Evolutionary conservation across 2,888 invertebrate species (phyloP).

Genomic region (Parelbella ahira): DNA sequence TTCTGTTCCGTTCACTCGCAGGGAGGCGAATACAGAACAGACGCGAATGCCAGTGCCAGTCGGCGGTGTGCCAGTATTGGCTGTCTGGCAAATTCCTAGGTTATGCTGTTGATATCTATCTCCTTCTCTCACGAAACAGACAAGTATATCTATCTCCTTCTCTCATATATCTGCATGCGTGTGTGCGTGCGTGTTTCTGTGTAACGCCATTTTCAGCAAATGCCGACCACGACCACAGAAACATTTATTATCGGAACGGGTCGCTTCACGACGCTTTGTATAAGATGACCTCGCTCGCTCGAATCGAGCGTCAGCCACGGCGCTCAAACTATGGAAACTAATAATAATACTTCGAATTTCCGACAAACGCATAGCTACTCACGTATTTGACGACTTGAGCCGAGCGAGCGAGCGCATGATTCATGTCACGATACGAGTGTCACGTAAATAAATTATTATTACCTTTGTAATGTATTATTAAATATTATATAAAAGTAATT

Average conservation of each 20-base stretch:
- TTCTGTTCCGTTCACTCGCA: constrained; percentile 61
- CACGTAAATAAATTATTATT: constrained; percentile 11
- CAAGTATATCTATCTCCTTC: constrained; percentile 33
- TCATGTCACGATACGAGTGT: constrained; percentile 15
- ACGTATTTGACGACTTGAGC: constrained; percentile 13
- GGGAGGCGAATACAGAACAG: constrained; percentile 43
- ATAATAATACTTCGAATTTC: constrained; percentile 23
- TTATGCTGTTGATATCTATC: constrained; percentile 41
- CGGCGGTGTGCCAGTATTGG: constrained; percentile 63
- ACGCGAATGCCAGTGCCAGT: constrained; percentile 55
- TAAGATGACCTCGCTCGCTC: constrained; percentile 50
- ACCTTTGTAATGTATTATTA: no score
- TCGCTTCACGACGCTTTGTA: constrained; percentile 37
- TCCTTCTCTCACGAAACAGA: constrained; percentile 38
- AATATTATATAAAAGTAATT: no score
- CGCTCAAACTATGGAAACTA: constrained; percentile 31
- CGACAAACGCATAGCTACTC: neutral
- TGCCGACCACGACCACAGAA: constrained; percentile 35
- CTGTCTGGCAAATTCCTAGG: constrained; percentile 59
- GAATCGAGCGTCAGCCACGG: constrained; percentile 33
- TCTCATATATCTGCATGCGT: neutral
- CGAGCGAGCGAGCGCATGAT: constrained; percentile 16
- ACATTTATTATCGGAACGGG: constrained; percentile 50
- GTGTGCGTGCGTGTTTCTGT: constrained; percentile 29
- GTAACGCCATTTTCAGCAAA: constrained; percentile 36